phyloP scores from a whole-genome alignment of 1,140 invertebrate species.

The Lasioglossum albipes region DNA sequence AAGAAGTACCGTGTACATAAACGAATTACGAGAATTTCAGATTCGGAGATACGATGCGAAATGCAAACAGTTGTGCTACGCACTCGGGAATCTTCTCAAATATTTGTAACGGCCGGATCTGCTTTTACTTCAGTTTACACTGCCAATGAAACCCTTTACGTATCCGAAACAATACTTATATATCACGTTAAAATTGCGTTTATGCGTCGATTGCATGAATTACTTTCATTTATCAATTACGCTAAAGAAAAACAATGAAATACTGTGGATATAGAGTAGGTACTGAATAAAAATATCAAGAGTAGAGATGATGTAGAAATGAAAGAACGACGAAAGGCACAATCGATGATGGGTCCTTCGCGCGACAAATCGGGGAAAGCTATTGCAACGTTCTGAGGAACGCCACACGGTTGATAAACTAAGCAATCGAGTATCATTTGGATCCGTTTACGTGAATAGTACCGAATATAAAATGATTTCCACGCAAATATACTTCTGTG shows the following conservation, averaged over 20 bases:
- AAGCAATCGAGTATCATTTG: slow-evolving; percentile 4
- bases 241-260: neutral
- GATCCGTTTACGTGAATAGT: neutral
- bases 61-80: neutral
- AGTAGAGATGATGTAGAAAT: slow-evolving; percentile 11
- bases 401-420: neutral
- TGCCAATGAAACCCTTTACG: neutral
- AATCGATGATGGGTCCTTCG: slow-evolving; percentile 53
- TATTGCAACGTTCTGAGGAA: neutral
- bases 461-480: neutral
- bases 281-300: neutral
- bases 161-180: too few relatives aligned
- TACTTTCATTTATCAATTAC: neutral
- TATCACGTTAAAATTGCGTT: too few relatives aligned
- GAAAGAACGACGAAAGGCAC: slow-evolving; percentile 47
- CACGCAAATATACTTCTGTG: neutral
- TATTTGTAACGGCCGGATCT: neutral
- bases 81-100: neutral
- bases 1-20: too few relatives aligned
- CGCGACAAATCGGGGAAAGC: slow-evolving; percentile 35
- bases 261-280: too few relatives aligned
- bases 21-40: too few relatives aligned
- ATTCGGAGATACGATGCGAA: neutral
- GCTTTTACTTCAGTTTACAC: neutral
- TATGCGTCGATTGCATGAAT: neutral